Evolutionary conservation across 1,140 invertebrate genomes (phyloP).

Genomic region (Diuraphis noxia): DNA sequence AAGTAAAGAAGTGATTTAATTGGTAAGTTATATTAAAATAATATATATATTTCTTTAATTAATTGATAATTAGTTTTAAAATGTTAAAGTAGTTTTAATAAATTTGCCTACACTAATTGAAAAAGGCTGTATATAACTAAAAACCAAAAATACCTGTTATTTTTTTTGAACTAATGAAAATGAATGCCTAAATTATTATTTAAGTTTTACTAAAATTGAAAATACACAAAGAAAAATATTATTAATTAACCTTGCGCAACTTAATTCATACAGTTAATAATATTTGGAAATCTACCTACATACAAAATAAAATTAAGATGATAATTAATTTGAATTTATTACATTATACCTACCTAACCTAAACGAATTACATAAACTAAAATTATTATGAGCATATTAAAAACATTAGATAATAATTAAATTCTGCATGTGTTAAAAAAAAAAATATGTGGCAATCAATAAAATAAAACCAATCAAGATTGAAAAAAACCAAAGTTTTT

Average conservation of each 20-base stretch:
- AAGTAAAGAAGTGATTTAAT: not conserved
- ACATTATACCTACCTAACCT: not conserved
- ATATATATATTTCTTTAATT: too few species aligned
- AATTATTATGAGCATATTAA: not conserved
- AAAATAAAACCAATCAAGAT: not conserved
- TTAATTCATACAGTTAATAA: not conserved
- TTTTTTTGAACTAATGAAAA: not conserved
- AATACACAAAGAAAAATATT: not conserved
- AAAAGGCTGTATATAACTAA: too few species aligned
- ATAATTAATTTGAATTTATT: not conserved
- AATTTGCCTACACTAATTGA: too few species aligned
- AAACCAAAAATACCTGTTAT: too few species aligned
- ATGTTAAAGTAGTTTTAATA: too few species aligned
- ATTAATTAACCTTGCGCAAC: not conserved
- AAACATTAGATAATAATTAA: not conserved
- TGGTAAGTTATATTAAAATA: too few species aligned
- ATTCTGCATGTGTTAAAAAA: not conserved
- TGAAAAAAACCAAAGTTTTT: not conserved
- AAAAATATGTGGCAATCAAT: not conserved
- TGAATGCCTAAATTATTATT: not conserved
- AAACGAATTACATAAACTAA: not conserved
- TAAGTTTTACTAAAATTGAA: not conserved
- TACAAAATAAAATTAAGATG: not conserved
- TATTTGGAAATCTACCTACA: not conserved
- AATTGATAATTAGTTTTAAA: too few species aligned